Conservation (phyloP, 1,140 invertebrate genomes). For the Drosophila elegans region DNA sequence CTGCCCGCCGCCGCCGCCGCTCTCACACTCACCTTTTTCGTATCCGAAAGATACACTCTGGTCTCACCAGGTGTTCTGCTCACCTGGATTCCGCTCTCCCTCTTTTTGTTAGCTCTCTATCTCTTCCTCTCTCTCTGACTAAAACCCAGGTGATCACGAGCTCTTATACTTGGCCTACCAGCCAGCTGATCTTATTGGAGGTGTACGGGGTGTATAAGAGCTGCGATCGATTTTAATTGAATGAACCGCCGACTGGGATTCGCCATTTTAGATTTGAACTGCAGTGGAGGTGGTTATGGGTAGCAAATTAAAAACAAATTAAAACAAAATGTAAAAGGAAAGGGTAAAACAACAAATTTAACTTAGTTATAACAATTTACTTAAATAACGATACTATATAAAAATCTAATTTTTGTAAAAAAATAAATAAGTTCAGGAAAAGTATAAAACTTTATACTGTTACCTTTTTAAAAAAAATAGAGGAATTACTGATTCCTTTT, state of each 20-base stretch:
- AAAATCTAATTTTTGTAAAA: too few relatives aligned
- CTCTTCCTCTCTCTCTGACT: neutral
- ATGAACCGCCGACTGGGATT: conserved; percentile 47
- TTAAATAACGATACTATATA: too few relatives aligned
- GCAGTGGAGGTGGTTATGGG: conserved; percentile 32
- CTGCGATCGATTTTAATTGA: conserved; percentile 37
- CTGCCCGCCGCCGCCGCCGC: conserved; percentile 1
- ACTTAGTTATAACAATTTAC: too few relatives aligned
- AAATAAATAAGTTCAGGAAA: too few relatives aligned
- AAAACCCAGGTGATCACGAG: conserved; percentile 9
- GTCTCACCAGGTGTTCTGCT: conserved; percentile 23
- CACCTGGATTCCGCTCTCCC: conserved; percentile 2
- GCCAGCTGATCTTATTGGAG: conserved; percentile 70
- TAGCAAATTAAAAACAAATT: neutral
- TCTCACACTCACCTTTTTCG: conserved; percentile 31
- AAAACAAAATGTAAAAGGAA: too few relatives aligned
- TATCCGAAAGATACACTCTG: neutral
- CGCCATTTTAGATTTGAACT: conserved; percentile 71
- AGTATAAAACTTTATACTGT: too few relatives aligned
- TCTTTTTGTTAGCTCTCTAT: neutral
- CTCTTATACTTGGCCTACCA: conserved; percentile 25
- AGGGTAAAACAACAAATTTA: too few relatives aligned
- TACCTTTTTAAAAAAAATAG: too few relatives aligned
- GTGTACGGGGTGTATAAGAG: conserved; percentile 49
- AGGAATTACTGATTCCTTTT: too few relatives aligned